phyloP scores from a whole-genome alignment of 2,888 invertebrate genomes.

The Orthosia incerta region DNA sequence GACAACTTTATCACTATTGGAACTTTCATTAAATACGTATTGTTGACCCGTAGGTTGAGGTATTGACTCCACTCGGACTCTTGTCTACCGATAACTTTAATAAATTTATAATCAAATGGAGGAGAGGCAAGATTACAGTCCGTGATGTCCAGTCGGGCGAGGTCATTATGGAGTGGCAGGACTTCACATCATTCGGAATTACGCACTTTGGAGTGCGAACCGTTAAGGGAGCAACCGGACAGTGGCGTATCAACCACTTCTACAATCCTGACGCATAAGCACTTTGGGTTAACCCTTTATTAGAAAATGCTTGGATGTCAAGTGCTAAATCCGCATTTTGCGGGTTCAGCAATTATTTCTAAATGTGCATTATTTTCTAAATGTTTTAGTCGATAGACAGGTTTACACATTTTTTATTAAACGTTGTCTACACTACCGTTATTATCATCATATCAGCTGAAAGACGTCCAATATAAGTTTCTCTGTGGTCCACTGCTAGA shows the following conservation, averaged over 20 bases:
- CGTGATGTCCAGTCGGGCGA: constrained; percentile 87
- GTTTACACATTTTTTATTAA: no score
- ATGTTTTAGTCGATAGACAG: no score
- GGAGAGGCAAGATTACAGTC: constrained; percentile 88
- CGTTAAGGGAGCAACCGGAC: neutral
- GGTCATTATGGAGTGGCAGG: constrained; percentile 91
- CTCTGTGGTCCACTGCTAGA: no score
- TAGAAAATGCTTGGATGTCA: no score
- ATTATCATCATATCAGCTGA: no score
- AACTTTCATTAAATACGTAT: neutral
- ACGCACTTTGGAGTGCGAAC: constrained; percentile 92
- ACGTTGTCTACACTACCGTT: no score
- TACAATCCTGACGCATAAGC: neutral
- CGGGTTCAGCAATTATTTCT: no score
- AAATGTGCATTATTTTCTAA: no score
- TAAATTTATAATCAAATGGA: constrained; percentile 91
- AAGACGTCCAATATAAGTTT: no score
- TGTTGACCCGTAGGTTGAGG: constrained; percentile 1
- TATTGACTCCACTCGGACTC: constrained; percentile 1
- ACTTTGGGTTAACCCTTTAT: neutral
- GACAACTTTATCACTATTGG: neutral
- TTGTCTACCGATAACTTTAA: no score
- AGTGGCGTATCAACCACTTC: constrained; percentile 5
- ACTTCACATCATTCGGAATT: constrained; percentile 91
- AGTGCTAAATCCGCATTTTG: no score